Evolutionary conservation across 2,888 invertebrate species (phyloP).

Genomic region (Trissoscelio sp.): DNA sequence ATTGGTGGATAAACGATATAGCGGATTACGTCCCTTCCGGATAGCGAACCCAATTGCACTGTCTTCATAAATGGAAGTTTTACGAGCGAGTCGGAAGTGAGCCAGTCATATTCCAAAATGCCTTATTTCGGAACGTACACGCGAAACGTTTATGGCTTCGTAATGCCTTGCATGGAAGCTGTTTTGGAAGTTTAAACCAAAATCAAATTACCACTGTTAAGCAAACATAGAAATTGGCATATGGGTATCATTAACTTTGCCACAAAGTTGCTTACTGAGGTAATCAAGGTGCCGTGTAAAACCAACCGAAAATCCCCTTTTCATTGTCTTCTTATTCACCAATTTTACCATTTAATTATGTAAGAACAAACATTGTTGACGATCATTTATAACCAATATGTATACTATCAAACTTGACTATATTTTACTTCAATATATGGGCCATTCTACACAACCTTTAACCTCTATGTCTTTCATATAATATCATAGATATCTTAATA

Average conservation of each 20-base stretch:
- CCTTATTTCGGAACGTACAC: conserved; percentile 40
- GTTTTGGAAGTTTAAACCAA: conserved; percentile 50
- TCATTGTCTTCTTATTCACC: no score
- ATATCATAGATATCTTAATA: no score
- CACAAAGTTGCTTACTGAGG: conserved; percentile 28
- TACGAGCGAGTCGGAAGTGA: conserved; percentile 61
- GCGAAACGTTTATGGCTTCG: conserved; percentile 47
- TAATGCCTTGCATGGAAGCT: conserved; percentile 42
- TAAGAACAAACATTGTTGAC: no score
- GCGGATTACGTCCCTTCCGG: conserved; percentile 72
- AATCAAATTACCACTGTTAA: conserved; percentile 51
- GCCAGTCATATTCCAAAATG: conserved; percentile 48
- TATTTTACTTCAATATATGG: no score
- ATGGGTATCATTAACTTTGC: conserved; percentile 31
- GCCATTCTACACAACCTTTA: no score
- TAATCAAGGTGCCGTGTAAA: conserved; percentile 1
- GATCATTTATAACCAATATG: no score
- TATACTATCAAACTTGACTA: no score
- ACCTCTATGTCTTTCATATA: no score
- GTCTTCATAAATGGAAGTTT: conserved; percentile 71
- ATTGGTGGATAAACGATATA: conserved; percentile 76
- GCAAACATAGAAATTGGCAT: conserved; percentile 48
- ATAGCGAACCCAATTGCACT: conserved; percentile 52
- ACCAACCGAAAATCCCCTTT: conserved; percentile 6
- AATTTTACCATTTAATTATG: no score